Conservation (phyloP, 2,113 vertebrate species). For the Eretmochelys imbricata region DNA sequence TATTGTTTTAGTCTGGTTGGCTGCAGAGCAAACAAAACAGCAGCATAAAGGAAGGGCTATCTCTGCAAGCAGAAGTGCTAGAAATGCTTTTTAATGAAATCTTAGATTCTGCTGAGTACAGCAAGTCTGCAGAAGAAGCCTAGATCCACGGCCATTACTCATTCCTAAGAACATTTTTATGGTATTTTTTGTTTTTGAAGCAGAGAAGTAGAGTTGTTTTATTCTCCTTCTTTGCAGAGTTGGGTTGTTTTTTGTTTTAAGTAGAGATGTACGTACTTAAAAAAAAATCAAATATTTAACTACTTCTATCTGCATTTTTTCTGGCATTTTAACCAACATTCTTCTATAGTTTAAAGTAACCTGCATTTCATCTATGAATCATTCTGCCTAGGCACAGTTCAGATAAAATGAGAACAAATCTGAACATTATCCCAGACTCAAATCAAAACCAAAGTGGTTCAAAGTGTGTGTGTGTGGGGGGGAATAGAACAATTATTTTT, state of each 20-base stretch:
- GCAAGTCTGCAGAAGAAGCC: constrained; percentile 31
- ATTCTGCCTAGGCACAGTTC: not conserved
- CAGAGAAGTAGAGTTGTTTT: not conserved
- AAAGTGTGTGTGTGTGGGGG: not conserved
- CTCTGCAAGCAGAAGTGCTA: constrained; percentile 20
- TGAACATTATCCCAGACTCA: not conserved
- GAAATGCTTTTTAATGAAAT: constrained; percentile 21
- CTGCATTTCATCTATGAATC: not conserved
- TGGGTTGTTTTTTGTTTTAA: constrained; percentile 1
- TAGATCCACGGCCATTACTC: constrained; percentile 22
- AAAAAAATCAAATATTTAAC: constrained; percentile 20
- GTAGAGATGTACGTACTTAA: not conserved
- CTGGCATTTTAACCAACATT: constrained; percentile 11
- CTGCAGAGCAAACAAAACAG: constrained; percentile 51
- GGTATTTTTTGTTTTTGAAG: constrained; percentile 48
- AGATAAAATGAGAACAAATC: not conserved
- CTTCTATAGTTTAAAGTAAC: constrained; percentile 6
- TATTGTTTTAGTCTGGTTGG: constrained; percentile 32
- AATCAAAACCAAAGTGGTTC: not conserved
- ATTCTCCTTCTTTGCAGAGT: constrained; percentile 7
- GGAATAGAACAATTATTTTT: not conserved
- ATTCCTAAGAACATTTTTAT: constrained; percentile 38
- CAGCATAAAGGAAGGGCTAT: constrained; percentile 6
- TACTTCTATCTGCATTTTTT: not conserved
- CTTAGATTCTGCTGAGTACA: constrained; percentile 20